Evolutionary conservation across 2,888 invertebrate species (phyloP).

Genomic region (Eupelmus urozonus): DNA sequence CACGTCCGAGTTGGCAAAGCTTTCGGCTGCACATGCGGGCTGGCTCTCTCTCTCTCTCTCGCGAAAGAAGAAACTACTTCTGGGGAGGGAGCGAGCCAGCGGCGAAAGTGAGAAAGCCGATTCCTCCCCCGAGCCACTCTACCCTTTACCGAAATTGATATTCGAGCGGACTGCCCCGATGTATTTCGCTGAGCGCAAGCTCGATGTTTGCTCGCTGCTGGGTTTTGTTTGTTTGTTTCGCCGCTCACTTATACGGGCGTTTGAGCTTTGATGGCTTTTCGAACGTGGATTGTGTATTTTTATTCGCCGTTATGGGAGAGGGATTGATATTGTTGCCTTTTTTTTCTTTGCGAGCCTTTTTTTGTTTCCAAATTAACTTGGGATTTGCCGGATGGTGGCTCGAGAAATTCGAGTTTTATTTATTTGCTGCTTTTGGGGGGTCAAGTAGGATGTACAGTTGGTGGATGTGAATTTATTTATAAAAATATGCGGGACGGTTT

Average conservation of each 20-base stretch:
- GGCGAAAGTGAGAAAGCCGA: slow-evolving; percentile 45
- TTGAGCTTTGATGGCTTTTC: slow-evolving; percentile 52
- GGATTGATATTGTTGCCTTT: slow-evolving; percentile 20
- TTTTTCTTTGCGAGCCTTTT: slow-evolving; percentile 7
- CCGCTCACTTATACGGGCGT: slow-evolving; percentile 51
- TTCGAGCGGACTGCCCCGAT: slow-evolving; percentile 26
- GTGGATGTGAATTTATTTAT: no score
- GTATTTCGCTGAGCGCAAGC: background rate
- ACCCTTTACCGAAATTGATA: slow-evolving; percentile 44
- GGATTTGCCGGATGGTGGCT: background rate
- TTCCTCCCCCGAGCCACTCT: slow-evolving; percentile 3
- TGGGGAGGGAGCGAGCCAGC: background rate
- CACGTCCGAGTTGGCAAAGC: slow-evolving; percentile 29
- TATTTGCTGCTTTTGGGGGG: background rate
- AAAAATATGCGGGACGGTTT: no score
- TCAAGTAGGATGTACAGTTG: background rate
- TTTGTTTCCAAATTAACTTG: slow-evolving; percentile 50
- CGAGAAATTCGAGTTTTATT: slow-evolving; percentile 1
- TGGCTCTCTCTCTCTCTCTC: no score
- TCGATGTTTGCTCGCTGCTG: slow-evolving; percentile 29
- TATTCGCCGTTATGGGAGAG: slow-evolving; percentile 11
- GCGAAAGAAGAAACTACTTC: slow-evolving; percentile 24
- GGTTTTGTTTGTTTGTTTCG: slow-evolving; percentile 49
- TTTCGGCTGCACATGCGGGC: no score
- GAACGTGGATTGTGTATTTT: slow-evolving; percentile 42